Evolutionary conservation across 2,888 invertebrate genomes (phyloP), one percentile per base, ranked within the genome.

Genomic region (Stictocephala bisonia): DNA sequence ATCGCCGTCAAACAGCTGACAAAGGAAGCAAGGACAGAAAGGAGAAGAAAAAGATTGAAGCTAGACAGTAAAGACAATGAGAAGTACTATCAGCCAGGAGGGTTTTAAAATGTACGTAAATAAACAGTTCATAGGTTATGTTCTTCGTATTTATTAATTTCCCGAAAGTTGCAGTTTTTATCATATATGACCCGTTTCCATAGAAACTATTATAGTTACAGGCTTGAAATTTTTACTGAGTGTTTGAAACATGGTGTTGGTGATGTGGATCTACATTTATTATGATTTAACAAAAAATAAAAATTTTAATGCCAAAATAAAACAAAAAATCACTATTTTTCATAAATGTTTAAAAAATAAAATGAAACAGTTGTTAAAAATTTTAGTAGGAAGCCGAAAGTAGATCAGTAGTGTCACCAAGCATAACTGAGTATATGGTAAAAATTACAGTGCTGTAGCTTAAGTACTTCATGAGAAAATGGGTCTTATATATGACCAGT

Each of bases 191-290:
- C n/a, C n/a, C n/a, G n/a, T n/a, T n/a, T n/a, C n/a, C n/a, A n/a
- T n/a, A n/a, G n/a, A n/a, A n/a, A n/a, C n/a, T n/a, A n/a, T n/a
- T n/a, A n/a, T n/a, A n/a, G n/a, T n/a, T n/a, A n/a, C n/a, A n/a
- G n/a, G n/a, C n/a, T n/a, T n/a, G n/a, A n/a, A 48, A 48, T 2
- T 48, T 3, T 48, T 48, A 48, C n/a, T 9, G 1, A 6, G 22
- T 48, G 15, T 48, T 48, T 48, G n/a, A n/a, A n/a, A n/a, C 18
- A 22, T 6, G 48, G 18, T 22, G 3, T n/a, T 48, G 48, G 2
- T 48, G 48, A 18, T 48, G 22, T 48, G 48, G 48, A 48, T 48
- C 48, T 48, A 48, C 15, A 22, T 48, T 48, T 48, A 48, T 18
- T 2, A 48, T 22, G 18, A 48, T 13, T 7, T 48, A 4, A 18